Base-by-base conservation (phyloP, 2,888 invertebrate species). In the Metellina segmentata region DNA sequence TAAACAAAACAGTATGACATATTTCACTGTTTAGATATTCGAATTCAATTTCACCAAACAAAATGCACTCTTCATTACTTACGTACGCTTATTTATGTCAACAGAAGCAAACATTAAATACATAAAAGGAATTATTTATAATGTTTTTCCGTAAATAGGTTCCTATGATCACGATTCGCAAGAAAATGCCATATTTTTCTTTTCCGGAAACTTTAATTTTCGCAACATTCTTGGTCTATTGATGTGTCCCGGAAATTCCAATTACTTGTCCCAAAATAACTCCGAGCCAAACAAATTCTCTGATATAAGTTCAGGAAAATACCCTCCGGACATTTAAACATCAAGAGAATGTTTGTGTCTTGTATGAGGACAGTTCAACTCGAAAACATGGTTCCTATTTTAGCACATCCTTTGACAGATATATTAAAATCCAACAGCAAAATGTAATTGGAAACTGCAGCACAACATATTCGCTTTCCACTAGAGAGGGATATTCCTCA, bases 201-300 rank as follows among this genome's bases (percentile, higher is more conserved):
- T 34, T 34, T 2, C 34, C 1, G 34, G 4, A 4, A 34, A 34
- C 34, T 34, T 34, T 34, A 34, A 34, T 34, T 34, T 34, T 34
- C 34, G 34, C 34, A 34, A 34, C 34, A 34, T 34, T 34, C 34
- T 34, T 4, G 34, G 34, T 34, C 34, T 34, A 34, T 34, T 34
- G 34, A 34, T 34, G 34, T 34, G 34, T 2, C 13, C 34, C 20
- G 49, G 49, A 52, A 77, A 51, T 77, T 77, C 49, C 77, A 77
- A 51, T 77, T 52, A 77, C 19, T 51, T 77, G 16, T n/a, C 51
- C n/a, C 1, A 16, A 77, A 77, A 77, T 77, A 77, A 19, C 51
- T 77, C n/a, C 7, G 9, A 1, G n/a, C 13, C 48, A 77, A 6
- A 51, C 8, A n/a, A 34, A 7, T 51, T 77, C n/a, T 61, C 61